Evolutionary conservation across 2,113 vertebrate genomes (phyloP).

Genomic region (Melanerpes formicivorus): DNA sequence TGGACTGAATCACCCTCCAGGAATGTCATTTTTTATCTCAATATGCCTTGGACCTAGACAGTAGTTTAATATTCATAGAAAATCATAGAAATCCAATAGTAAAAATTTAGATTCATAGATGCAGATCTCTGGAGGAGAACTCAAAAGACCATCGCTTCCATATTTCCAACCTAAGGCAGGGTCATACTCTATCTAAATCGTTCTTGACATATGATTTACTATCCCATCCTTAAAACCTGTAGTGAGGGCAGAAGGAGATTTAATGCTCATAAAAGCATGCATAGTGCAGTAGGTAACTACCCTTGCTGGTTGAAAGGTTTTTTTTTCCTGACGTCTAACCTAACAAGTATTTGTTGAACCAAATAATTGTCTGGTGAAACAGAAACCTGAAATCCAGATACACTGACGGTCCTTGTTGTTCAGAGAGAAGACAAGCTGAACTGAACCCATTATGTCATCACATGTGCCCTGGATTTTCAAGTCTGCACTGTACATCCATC

Average conservation of each 20-base stretch:
- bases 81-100: slow-evolving; percentile 6
- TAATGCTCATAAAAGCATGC: not conserved
- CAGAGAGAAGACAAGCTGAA: not conserved
- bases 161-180: not conserved
- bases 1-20: not conserved
- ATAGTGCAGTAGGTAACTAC: not conserved
- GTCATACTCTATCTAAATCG: slow-evolving; percentile 2
- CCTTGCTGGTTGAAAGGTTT: not conserved
- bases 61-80: slow-evolving; percentile 54
- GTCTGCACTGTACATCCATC: not conserved
- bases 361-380: not conserved
- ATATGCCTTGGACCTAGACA: not conserved
- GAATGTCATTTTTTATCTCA: not conserved
- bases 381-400: not conserved
- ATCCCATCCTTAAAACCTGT: not conserved
- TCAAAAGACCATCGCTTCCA: slow-evolving; percentile 2
- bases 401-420: not conserved
- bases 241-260: slow-evolving; percentile 5
- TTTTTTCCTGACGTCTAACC: not conserved
- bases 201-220: slow-evolving; percentile 12
- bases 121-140: not conserved
- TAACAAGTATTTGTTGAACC: not conserved
- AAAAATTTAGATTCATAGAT: not conserved
- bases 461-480: not conserved
- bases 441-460: not conserved